Evolutionary conservation across 1,140 invertebrate species (phyloP).

Genomic region (Apis dorsata): DNA sequence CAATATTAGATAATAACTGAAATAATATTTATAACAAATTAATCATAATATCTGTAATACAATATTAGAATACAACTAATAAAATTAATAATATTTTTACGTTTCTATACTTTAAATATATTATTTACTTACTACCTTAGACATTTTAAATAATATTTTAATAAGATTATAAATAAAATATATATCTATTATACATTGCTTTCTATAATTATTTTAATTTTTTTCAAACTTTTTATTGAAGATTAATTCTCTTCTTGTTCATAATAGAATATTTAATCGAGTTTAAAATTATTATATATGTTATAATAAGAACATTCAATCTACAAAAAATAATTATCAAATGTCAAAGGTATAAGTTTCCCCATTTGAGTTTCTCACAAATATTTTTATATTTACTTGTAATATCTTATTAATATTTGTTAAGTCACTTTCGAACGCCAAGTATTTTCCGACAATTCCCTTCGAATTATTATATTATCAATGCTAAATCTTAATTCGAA

Average conservation of each 20-base stretch:
- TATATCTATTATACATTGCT: background rate
- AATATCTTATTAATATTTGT: slow-evolving; percentile 13
- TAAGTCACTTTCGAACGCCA: slow-evolving; percentile 37
- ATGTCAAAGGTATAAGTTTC: slow-evolving; percentile 10
- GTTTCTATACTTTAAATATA: background rate
- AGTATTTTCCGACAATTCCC: slow-evolving; percentile 29
- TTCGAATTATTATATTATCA: slow-evolving; percentile 13
- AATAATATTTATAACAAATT: background rate
- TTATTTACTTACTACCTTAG: background rate
- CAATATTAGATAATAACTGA: background rate
- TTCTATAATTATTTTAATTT: background rate
- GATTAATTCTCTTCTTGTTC: too few species aligned
- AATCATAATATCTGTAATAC: background rate
- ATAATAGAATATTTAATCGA: background rate
- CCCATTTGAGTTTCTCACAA: slow-evolving; percentile 8
- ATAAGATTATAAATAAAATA: background rate
- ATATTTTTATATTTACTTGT: slow-evolving; percentile 14
- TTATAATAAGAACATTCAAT: background rate
- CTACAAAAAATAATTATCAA: slow-evolving; percentile 20
- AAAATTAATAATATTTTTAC: background rate
- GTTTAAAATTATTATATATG: slow-evolving; percentile 3
- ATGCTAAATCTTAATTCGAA: slow-evolving; percentile 7
- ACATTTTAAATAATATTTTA: background rate
- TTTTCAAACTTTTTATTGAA: background rate
- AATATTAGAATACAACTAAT: background rate